Evolutionary conservation across 2,113 vertebrate genomes (phyloP).

Genomic region (Psophia crepitans): DNA sequence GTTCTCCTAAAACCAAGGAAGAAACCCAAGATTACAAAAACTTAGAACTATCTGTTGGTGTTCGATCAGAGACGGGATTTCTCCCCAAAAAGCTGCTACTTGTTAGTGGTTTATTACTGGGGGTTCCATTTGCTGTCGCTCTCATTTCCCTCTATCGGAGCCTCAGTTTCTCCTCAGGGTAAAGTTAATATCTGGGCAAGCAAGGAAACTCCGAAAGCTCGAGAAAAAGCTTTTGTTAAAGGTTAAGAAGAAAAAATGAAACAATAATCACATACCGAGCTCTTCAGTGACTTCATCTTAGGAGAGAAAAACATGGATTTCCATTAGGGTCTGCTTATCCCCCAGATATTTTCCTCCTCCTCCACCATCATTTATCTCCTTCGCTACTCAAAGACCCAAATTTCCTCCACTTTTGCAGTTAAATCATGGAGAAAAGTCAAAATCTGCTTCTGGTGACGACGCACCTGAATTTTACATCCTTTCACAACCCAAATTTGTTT

Average conservation of each 20-base stretch:
- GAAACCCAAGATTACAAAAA: neutral
- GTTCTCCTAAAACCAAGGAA: neutral
- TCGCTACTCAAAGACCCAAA: neutral
- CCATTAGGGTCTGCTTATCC: neutral
- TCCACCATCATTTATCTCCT: too few species aligned
- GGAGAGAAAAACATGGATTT: neutral
- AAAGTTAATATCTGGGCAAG: neutral
- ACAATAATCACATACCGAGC: neutral
- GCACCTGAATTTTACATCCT: too few species aligned
- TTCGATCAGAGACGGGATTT: neutral
- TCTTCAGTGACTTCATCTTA: neutral
- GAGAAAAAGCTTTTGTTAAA: neutral
- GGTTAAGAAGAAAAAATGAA: neutral
- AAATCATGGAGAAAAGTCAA: neutral
- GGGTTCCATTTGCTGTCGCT: neutral
- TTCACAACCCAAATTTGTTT: too few species aligned
- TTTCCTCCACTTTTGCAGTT: neutral
- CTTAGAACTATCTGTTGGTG: neutral
- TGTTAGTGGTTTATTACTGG: neutral
- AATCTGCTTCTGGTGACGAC: neutral
- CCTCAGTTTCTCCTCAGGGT: rapidly evolving
- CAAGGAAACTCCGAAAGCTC: neutral
- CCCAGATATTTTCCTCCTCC: neutral
- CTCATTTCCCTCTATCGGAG: neutral
- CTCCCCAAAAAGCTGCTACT: too few species aligned